A percentile compares a stretch with the other conserved stretches of the same genome.
These are phyloP conservation scores for Sebastes vulpes DNA, from an alignment of 2,797 vertebrate genomes.

Conservation along the genomic window DNA sequence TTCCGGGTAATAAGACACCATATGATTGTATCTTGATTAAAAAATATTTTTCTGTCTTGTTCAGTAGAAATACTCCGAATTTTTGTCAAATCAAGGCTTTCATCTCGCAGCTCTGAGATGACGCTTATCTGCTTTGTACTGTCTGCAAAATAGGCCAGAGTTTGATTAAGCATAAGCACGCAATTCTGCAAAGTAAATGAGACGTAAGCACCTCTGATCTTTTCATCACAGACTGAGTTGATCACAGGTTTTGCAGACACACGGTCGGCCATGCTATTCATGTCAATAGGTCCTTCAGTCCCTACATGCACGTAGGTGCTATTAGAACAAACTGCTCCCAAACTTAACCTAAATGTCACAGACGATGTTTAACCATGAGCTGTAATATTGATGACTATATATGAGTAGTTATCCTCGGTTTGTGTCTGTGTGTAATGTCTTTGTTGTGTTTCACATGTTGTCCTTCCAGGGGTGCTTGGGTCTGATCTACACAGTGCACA, in stretches of 20 bases:
- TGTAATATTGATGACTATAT: neutral
- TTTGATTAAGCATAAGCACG: conserved; percentile 18
- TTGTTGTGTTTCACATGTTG: neutral
- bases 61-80: conserved; percentile 21
- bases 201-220: conserved; percentile 15
- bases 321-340: neutral
- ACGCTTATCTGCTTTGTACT: conserved; percentile 34
- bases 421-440: neutral
- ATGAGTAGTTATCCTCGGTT: neutral
- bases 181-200: conserved; percentile 23
- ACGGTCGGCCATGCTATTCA: neutral
- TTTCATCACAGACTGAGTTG: conserved; percentile 16
- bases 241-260: conserved; percentile 14
- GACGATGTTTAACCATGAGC: neutral
- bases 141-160: conserved; percentile 29
- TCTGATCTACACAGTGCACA: conserved; percentile 95
- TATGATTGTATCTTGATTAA: conserved; percentile 57
- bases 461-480: conserved; percentile 94
- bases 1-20: conserved; percentile 91
- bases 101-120: conserved; percentile 39
- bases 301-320: neutral
- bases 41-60: conserved; percentile 46
- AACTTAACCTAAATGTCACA: neutral
- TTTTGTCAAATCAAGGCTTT: conserved; percentile 49
- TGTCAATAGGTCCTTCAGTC: neutral